Conservation (phyloP, 2,113 vertebrate species). For the Bubo blakistoni region DNA sequence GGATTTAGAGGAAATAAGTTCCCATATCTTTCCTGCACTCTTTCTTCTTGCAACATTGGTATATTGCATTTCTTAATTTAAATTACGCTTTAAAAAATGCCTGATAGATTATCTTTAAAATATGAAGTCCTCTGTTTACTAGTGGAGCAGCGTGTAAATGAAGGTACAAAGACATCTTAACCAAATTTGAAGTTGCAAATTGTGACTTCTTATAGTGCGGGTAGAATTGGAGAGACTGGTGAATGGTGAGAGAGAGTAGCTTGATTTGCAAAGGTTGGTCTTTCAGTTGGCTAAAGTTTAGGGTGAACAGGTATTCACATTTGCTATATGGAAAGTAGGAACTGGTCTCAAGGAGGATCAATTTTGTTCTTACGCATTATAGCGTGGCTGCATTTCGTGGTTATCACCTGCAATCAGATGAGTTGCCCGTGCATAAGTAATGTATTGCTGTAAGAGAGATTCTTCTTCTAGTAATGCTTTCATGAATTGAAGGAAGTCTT, state of each 20-base stretch:
- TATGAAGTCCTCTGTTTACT: background rate
- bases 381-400: background rate
- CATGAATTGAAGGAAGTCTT: background rate
- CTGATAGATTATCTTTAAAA: background rate
- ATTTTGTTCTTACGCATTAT: fast-evolving
- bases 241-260: too few species aligned
- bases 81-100: background rate
- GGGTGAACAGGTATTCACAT: background rate
- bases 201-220: fast-evolving
- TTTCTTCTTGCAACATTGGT: background rate
- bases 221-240: background rate
- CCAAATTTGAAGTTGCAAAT: background rate
- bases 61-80: background rate
- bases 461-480: background rate
- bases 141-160: background rate
- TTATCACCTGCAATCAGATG: background rate
- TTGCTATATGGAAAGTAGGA: background rate
- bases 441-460: background rate
- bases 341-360: background rate
- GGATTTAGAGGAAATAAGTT: background rate
- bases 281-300: background rate
- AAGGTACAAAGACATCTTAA: background rate
- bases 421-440: fast-evolving
- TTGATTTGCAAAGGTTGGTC: background rate
- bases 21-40: background rate